Base-by-base conservation (phyloP, 2,113 vertebrate genomes). In the Anas platyrhynchos region DNA sequence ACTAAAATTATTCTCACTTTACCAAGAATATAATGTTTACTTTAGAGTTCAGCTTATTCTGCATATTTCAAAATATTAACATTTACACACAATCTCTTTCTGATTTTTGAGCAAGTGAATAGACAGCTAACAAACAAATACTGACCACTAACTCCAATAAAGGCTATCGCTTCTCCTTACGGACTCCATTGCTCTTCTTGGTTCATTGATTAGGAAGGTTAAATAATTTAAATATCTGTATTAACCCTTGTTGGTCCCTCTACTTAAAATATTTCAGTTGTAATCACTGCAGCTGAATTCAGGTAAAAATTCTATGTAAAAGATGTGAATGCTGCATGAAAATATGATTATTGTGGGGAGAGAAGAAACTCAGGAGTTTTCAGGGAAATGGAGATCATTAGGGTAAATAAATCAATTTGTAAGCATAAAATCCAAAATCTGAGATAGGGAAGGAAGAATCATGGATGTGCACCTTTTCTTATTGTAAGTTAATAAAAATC, bases 311-410 rank as follows among this genome's bases (percentile, higher is more conserved):
- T 56, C 25, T 66, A 2, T 44, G 29, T 36, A 12, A 6, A 26
- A 31, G 13, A 26, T 21, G 38, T 20, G 17, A 69, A 25, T 8
- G 13, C 2, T 46, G 44, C 44, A 46, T 46, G 44, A 46, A 46
- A 46, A 46, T 46, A 46, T 46, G 44, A 9, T 46, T 18, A 46
- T 46, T 46, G 17, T 29, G 32, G 13, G 13, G 29, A 68, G 16
- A 61, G n/a, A 59, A 62, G 43, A 72, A 82, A 46, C 1, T 16
- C 6, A 14, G 29, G 29, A 66, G 65, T 2, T 69, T 79, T 26
- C 10, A 36, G 11, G 20, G 5, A 74, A 69, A 56, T 32, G 0
- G 1, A 48, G 26, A 21, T 32, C 36, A 2, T 50, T n/a, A 13
- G 11, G 8, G 8, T 6, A 34, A 59, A 84, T 7, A 74, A 8